These are phyloP conservation scores for Cairina moschata DNA, from an alignment of 2,113 vertebrate genomes.

Conservation along the genomic window DNA sequence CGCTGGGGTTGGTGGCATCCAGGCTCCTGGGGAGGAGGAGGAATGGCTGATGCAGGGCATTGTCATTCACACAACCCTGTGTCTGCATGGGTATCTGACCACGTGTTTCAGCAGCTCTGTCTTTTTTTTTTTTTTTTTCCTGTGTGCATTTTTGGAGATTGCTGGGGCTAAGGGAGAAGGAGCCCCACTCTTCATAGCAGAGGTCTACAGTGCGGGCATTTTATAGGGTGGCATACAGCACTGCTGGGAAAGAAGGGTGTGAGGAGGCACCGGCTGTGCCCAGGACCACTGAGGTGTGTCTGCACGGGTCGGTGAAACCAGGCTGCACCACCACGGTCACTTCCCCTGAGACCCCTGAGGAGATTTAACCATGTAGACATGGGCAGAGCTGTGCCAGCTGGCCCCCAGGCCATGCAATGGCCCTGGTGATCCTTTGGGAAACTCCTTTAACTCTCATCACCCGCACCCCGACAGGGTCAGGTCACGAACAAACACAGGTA, in stretches of 20 bases:
- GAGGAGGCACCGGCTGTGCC: not conserved
- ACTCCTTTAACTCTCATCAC: not conserved
- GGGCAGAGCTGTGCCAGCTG: accelerated
- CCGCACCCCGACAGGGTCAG: not conserved
- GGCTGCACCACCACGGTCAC: too few relatives aligned
- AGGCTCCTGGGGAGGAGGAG: not conserved
- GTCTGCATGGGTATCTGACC: not conserved
- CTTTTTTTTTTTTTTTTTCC: not conserved
- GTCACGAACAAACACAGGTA: not conserved
- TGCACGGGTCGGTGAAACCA: not conserved
- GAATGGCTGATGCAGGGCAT: not conserved
- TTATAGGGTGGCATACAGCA: accelerated
- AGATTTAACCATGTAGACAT: not conserved
- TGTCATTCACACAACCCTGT: not conserved
- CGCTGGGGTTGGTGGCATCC: not conserved
- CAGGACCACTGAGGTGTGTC: not conserved
- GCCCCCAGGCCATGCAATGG: not conserved
- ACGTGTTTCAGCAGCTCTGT: not conserved
- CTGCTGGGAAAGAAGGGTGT: not conserved
- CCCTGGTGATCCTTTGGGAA: not conserved
- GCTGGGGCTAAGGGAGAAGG: not conserved
- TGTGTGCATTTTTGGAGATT: not conserved
- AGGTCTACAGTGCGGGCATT: not conserved
- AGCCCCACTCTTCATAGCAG: not conserved
- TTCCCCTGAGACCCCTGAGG: not conserved